Base-by-base conservation (phyloP, 2,888 invertebrate genomes). In the Drosophila pegasa region DNA sequence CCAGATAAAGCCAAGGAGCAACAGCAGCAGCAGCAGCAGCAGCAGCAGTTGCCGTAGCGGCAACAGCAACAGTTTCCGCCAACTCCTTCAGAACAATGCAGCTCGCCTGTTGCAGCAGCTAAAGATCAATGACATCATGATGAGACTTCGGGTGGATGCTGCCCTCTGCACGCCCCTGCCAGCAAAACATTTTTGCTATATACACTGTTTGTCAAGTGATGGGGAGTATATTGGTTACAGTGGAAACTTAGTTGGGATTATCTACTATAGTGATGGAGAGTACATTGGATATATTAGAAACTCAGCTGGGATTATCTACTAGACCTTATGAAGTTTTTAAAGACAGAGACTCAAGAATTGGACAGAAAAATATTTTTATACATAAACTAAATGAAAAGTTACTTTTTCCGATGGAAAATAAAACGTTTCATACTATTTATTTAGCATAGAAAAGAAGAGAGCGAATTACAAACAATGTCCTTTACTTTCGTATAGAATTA, bases 71-170 rank as follows among this genome's bases (percentile, higher is more conserved):
- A 27, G 20, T 35, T 41, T 41, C 67, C 65, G 45, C 77, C 70
- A 66, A 71, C 77, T 73, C 68, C 84, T 78, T 68, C 72, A 88
- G 87, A 88, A 84, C 88, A 84, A 88, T 87, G 87, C 88, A 63
- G 62, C 72, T 64, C 58, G 82, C 79, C 84, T 88, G 80, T 83
- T 72, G 74, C 61, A 48, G 38, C 65, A 63, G 50, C 54, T 59
- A 71, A 71, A 74, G 84, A 80, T 78, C 84, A 85, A 87, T 85
- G 84, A 85, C 84, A 85, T 61, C 55, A 83, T 87, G 88, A 88
- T 86, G 88, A 80, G 65, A 66, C 64, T 77, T 57, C 57, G 84
- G 71, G 64, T 78, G 78, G 84, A 75, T 75, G 79, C 55, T 68
- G 75, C 52, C 37, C 37, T 18, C 51, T 12, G 27, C 14, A 12